Conservation (phyloP, 2,797 vertebrate genomes). For the Gorsachius magnificus region DNA sequence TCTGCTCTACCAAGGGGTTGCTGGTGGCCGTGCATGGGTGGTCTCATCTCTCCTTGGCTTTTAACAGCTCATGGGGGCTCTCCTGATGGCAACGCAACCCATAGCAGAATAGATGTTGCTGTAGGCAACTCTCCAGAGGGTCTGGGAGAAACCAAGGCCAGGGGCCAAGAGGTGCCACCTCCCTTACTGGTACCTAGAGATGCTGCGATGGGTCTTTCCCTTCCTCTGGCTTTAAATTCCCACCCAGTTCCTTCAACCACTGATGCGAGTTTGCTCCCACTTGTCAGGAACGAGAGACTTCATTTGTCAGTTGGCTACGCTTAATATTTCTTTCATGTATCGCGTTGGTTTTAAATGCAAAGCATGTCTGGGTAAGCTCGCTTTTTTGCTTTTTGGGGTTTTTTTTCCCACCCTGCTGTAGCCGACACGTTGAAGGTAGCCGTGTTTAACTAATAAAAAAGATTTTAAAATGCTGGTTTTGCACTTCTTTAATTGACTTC, state of each 20-base stretch:
- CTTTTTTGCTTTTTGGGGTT: not conserved
- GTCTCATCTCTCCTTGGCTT: not conserved
- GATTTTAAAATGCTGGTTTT: constrained; percentile 37
- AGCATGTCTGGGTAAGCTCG: constrained; percentile 7
- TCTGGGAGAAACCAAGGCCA: not conserved
- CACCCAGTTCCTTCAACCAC: not conserved
- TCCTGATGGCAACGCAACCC: not conserved
- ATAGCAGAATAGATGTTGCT: fast-evolving
- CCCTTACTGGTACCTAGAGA: not conserved
- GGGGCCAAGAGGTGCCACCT: not conserved
- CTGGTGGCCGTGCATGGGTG: fast-evolving
- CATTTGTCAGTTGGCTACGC: constrained; percentile 20
- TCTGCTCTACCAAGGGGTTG: not conserved
- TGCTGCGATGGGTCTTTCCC: not conserved
- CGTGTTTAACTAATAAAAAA: constrained; percentile 9
- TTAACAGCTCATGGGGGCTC: not conserved
- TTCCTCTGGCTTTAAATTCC: not conserved
- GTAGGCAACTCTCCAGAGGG: not conserved
- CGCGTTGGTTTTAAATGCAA: not conserved
- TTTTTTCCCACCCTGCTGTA: not conserved
- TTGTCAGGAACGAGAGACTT: not conserved
- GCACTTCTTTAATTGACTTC: constrained; percentile 46
- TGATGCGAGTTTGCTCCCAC: not conserved
- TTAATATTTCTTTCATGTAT: constrained; percentile 52
- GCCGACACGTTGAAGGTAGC: not conserved